These are phyloP conservation scores for cattle (Bos taurus) DNA, from an alignment of 2,113 vertebrate genomes.

Conservation along the genomic window ARS-UCD2.0 NC_037347.1:26021001-26021500, in stretches of 20 bases:
- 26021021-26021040: background rate
- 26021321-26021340: background rate
- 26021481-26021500: background rate
- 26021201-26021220: background rate
- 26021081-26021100: background rate
- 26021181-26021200: background rate
- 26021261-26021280: background rate
- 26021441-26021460: background rate
- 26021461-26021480: background rate
- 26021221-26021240: background rate
- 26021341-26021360: background rate
- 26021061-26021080: background rate
- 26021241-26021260: background rate
- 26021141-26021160: background rate
- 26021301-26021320: background rate
- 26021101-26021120: background rate
- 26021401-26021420: background rate
- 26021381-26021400: background rate
- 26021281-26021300: background rate
- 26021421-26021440: background rate
- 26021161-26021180: background rate
- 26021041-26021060: background rate
- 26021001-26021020: background rate
- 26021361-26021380: background rate
- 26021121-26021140: background rate